phyloP scores from a whole-genome alignment of 2,797 vertebrate genomes.

The Ateles fusciceps region DNA sequence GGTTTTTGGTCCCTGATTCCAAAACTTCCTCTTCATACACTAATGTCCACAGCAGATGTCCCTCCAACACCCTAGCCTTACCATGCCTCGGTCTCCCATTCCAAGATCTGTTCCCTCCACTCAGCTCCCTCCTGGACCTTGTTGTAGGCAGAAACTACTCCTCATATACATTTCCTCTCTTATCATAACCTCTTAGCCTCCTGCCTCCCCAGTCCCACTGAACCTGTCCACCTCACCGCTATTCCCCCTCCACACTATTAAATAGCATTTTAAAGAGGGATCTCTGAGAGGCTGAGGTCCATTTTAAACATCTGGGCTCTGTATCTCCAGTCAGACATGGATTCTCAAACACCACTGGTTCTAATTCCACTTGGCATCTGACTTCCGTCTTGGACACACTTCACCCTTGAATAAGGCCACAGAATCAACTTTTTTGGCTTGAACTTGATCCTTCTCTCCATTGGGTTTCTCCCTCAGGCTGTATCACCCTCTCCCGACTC shows the following conservation, averaged over 20 bases:
- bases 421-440: background rate
- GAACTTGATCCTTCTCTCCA: background rate
- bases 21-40: background rate
- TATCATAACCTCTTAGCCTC: background rate
- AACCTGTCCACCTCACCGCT: background rate
- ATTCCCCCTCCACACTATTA: background rate
- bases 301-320: background rate
- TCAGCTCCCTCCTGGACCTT: background rate
- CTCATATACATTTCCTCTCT: background rate
- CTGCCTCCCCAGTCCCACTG: background rate
- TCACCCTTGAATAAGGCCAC: background rate
- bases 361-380: background rate
- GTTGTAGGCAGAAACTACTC: background rate
- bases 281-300: background rate
- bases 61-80: background rate
- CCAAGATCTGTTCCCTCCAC: accelerated
- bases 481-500: background rate
- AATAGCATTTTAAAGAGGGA: background rate
- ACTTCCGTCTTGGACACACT: background rate
- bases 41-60: background rate
- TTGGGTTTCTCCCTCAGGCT: background rate
- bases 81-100: background rate
- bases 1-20: background rate
- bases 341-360: background rate
- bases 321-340: background rate